Conservation (phyloP, 2,888 invertebrate species). For the Frankliniella fusca region DNA sequence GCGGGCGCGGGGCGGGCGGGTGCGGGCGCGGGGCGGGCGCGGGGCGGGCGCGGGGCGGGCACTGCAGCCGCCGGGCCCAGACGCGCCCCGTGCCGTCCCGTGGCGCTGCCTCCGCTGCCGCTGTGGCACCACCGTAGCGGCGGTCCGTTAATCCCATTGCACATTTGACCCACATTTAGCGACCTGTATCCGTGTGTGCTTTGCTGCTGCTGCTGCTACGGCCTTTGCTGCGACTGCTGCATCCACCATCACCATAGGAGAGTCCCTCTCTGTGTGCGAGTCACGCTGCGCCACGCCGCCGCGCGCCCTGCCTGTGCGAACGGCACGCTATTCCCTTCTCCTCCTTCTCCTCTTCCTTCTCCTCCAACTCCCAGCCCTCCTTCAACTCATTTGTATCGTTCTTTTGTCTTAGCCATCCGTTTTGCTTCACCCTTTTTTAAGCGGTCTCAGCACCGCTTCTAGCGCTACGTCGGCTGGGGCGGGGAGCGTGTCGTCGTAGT, state of each 20-base stretch:
- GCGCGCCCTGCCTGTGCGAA: neutral
- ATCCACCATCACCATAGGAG: neutral
- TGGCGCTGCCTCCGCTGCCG: too few species aligned
- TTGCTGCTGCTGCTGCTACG: neutral
- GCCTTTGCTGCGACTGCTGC: neutral
- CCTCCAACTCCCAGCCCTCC: too few species aligned
- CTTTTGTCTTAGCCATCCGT: too few species aligned
- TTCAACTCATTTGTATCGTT: too few species aligned
- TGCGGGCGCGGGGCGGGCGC: too few species aligned
- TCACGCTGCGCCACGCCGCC: neutral
- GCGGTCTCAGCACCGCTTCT: too few species aligned
- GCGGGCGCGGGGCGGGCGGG: neutral
- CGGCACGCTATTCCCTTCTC: too few species aligned
- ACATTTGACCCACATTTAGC: conserved; percentile 24
- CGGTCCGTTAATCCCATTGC: conserved; percentile 22
- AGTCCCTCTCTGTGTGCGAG: neutral
- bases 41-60: neutral
- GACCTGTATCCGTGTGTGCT: neutral
- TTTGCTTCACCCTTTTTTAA: too few species aligned
- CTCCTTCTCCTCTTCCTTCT: too few species aligned
- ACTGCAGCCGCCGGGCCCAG: neutral
- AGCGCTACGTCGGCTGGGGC: too few species aligned
- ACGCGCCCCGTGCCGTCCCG: neutral
- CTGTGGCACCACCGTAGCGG: neutral
- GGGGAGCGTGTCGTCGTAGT: too few species aligned